Evolutionary conservation across 2,113 vertebrate species (phyloP).

Genomic region (Aspidoscelis tigris): DNA sequence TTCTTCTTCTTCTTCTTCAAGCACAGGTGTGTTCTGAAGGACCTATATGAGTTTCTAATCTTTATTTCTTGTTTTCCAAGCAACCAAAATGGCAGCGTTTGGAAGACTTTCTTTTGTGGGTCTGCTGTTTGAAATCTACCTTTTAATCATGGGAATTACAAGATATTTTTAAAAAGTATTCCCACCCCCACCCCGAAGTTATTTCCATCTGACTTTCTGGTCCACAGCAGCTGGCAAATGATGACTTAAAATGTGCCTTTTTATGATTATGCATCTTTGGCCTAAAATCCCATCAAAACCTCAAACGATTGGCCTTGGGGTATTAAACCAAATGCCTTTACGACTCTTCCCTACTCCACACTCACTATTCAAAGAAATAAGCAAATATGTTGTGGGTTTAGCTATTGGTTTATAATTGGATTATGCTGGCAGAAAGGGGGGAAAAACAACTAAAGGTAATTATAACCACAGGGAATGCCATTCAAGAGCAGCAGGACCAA

Average conservation of each 20-base stretch:
- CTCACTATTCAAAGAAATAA: slow-evolving; percentile 23
- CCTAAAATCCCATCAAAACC: neutral
- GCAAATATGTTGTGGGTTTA: slow-evolving; percentile 35
- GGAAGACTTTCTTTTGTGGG: too few species aligned
- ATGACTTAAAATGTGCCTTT: neutral
- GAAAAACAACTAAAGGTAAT: slow-evolving; percentile 33
- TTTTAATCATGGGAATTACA: too few species aligned
- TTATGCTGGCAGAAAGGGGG: slow-evolving; percentile 37
- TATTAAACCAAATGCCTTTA: slow-evolving; percentile 1
- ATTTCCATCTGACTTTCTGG: neutral
- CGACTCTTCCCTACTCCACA: slow-evolving; percentile 2
- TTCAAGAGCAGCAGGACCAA: slow-evolving; percentile 33
- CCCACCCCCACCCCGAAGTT: too few species aligned
- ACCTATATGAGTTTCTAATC: too few species aligned
- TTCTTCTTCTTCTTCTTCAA: too few species aligned
- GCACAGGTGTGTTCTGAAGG: too few species aligned
- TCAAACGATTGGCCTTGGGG: neutral
- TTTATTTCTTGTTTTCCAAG: too few species aligned
- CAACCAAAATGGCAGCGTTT: too few species aligned
- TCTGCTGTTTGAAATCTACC: too few species aligned
- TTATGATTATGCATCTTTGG: slow-evolving; percentile 1
- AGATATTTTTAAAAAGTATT: too few species aligned
- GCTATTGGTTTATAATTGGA: slow-evolving; percentile 45
- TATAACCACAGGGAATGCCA: slow-evolving; percentile 35
- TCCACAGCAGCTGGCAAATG: neutral